A percentile compares a stretch with the other conserved stretches of the same genome.
phyloP scores from a whole-genome alignment of 2,797 vertebrate species.

The Neostethus bicornis region DNA sequence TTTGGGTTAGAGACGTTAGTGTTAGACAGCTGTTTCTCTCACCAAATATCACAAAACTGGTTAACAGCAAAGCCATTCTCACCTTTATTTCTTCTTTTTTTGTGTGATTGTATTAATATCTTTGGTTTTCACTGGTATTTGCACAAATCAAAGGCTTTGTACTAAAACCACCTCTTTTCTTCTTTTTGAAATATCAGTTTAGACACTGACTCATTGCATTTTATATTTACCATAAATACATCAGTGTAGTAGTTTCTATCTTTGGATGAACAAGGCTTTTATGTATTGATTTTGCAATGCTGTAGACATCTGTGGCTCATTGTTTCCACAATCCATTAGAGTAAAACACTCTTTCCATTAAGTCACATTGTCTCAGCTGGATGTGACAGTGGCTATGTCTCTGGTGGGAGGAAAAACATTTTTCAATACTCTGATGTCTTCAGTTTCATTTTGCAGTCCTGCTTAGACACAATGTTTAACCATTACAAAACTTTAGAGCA shows the following conservation, averaged over 20 bases:
- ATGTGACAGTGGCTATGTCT: not conserved
- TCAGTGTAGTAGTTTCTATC: not conserved
- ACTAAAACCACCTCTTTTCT: not conserved
- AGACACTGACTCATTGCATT: not conserved
- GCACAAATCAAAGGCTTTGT: not conserved
- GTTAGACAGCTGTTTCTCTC: no score
- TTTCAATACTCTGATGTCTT: not conserved
- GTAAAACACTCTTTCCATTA: not conserved
- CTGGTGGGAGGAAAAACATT: not conserved
- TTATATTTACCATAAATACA: not conserved
- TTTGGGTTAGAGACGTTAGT: not conserved
- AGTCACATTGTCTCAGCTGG: not conserved
- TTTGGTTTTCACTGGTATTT: not conserved
- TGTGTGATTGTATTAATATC: not conserved
- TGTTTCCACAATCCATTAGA: not conserved
- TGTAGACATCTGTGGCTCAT: not conserved
- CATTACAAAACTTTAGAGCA: no score
- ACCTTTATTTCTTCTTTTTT: not conserved
- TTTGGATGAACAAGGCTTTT: not conserved
- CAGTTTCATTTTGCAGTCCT: not conserved
- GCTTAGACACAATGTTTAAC: no score
- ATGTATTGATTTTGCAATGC: constrained; percentile 1
- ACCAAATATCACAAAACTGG: no score
- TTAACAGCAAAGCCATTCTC: no score
- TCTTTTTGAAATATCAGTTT: not conserved